Conservation (phyloP, 2,888 invertebrate species). For the Hyppa rectilinea region DNA sequence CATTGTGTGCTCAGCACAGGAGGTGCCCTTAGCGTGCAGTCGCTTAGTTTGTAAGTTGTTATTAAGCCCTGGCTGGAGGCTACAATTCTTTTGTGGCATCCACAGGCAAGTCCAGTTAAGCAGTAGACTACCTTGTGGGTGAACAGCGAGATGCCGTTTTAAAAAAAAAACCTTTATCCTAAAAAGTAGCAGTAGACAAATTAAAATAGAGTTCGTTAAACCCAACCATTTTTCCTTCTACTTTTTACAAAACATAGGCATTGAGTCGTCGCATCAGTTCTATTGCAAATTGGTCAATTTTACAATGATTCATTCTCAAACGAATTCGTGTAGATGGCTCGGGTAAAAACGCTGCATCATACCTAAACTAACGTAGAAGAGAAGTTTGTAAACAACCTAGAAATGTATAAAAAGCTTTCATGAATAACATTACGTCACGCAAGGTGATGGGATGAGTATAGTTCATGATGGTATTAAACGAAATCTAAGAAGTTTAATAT, state of each 20-base stretch:
- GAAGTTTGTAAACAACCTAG: conserved; percentile 43
- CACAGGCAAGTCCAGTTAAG: too few species aligned
- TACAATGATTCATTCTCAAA: conserved; percentile 34
- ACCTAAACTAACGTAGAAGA: not conserved
- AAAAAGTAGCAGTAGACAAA: not conserved
- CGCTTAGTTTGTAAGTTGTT: too few species aligned
- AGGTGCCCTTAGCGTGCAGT: too few species aligned
- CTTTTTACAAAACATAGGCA: conserved; percentile 19
- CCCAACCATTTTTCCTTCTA: conserved; percentile 1
- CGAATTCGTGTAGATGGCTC: conserved; percentile 12
- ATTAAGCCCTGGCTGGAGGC: too few species aligned
- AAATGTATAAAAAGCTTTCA: conserved; percentile 36
- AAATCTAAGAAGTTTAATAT: not conserved
- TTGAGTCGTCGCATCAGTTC: conserved; percentile 4
- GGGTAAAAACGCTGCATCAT: conserved; percentile 24
- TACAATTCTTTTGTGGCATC: too few species aligned
- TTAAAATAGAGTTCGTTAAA: conserved; percentile 16
- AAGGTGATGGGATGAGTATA: conserved; percentile 1
- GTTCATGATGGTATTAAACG: not conserved
- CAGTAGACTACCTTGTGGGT: too few species aligned
- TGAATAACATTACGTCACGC: conserved; percentile 43
- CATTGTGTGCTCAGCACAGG: too few species aligned
- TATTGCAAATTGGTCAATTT: conserved; percentile 42
- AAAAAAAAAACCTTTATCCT: not conserved
- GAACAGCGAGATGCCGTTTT: too few species aligned